Evolutionary conservation across 2,797 vertebrate species (phyloP), one percentile per base, ranked within the genome.

Genomic region (Sebastes alutus): DNA sequence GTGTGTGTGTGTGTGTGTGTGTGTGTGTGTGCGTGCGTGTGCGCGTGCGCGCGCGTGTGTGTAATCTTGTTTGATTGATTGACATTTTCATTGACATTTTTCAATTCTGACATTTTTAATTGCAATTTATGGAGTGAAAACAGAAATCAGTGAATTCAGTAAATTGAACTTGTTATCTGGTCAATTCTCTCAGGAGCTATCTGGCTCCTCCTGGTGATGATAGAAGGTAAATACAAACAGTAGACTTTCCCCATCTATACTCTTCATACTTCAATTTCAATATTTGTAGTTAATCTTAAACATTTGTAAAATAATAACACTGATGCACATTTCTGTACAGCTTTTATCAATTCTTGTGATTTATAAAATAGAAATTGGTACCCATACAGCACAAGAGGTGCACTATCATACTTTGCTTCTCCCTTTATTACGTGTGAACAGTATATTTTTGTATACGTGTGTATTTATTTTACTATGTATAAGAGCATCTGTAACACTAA

Each of bases 171-270:
- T 10, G 22, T 59, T 11, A 23, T 2, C 1, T 3, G 35, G 1
- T 60, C 4, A 22, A 6, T 49, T 79, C 16, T 49, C 64, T 74
- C 4, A 33, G 32, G 22, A 22, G 59, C 10, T 29, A 59, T 82
- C 27, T 91, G 79, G 74, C 89, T 77, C 88, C 86, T 2, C 58
- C 87, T 82, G 14, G 55, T 23, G 89, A 83, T n/a, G 5, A 0
- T 4, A 46, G 2, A 4, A 4, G 3, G 72, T 66, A 62, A 83
- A 61, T 70, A 78, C 83, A 86, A 58, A 7, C n/a, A 49, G 3
- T 30, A 2, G 46, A 35, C 7, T 55, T 42, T 23, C 29, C 25
- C 2, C 11, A 12, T 38, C 38, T 4, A 12, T 32, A 25, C 2
- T 4, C 4, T 23, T 3, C 6, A 33, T 20, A 42, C 23, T 14